These are phyloP conservation scores for Ips nitidus DNA, from an alignment of 1,140 invertebrate genomes.

Conservation along the genomic window DNA sequence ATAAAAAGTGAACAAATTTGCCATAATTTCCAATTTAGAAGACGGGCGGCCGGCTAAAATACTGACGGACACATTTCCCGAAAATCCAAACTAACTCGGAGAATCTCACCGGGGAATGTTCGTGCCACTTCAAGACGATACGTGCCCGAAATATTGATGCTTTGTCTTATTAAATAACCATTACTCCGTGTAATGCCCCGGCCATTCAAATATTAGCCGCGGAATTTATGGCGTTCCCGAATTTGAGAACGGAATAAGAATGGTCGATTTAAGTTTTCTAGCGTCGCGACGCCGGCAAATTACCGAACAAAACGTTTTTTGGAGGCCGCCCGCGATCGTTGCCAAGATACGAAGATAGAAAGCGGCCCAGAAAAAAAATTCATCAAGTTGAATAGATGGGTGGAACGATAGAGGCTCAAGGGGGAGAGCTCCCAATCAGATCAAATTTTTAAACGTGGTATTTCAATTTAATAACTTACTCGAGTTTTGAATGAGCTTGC, in stretches of 20 bases:
- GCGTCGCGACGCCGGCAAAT: neutral
- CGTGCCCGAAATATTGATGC: conserved; percentile 33
- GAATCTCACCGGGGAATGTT: conserved; percentile 27
- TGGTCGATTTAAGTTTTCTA: conserved; percentile 23
- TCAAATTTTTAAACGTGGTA: neutral
- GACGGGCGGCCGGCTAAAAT: conserved; percentile 26
- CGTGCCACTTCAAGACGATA: conserved; percentile 32
- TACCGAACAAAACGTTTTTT: neutral
- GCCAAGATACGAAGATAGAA: too few relatives aligned
- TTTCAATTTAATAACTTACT: too few relatives aligned
- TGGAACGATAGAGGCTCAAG: too few relatives aligned
- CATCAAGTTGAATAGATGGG: too few relatives aligned
- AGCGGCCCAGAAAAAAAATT: neutral
- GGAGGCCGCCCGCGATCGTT: too few relatives aligned
- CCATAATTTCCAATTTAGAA: conserved; percentile 34
- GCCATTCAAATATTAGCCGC: conserved; percentile 34
- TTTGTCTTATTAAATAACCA: conserved; percentile 35
- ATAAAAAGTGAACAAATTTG: conserved; percentile 20
- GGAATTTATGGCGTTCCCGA: conserved; percentile 27
- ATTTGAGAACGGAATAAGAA: conserved; percentile 31
- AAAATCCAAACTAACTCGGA: conserved; percentile 29
- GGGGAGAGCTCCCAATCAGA: too few relatives aligned
- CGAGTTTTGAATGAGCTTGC: neutral
- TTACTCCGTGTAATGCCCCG: conserved; percentile 29
- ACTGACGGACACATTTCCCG: conserved; percentile 28